phyloP scores from a whole-genome alignment of 2,113 vertebrate genomes.

The Myrmecophaga tridactyla region DNA sequence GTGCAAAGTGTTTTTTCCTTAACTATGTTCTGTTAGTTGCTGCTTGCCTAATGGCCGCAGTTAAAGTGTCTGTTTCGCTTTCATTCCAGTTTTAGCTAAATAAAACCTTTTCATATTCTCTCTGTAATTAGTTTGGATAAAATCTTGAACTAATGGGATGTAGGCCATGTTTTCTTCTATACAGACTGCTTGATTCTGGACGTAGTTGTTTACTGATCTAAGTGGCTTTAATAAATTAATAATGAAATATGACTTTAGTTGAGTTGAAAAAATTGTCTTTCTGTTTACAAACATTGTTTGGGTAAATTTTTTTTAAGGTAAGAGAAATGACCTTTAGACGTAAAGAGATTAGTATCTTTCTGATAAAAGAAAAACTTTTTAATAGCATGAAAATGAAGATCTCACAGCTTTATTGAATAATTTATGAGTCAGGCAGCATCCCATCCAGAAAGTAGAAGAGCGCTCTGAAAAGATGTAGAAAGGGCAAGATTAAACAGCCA shows the following conservation, averaged over 20 bases:
- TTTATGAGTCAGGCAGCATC: no score
- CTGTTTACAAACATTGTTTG: not conserved
- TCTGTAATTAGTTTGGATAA: not conserved
- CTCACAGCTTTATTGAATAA: no score
- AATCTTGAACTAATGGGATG: not conserved
- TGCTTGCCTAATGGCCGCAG: not conserved
- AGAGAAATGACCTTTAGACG: not conserved
- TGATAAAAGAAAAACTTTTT: no score
- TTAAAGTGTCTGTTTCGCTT: not conserved
- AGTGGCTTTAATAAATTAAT: not conserved
- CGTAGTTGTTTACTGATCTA: not conserved
- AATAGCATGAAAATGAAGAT: no score
- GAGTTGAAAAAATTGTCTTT: not conserved
- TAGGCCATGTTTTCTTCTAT: not conserved
- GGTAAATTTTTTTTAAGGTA: not conserved
- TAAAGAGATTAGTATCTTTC: not conserved
- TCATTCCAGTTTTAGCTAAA: not conserved
- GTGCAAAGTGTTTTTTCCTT: not conserved
- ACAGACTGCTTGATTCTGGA: not conserved
- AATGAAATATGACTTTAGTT: no score
- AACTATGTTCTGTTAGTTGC: not conserved
- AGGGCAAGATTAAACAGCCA: no score
- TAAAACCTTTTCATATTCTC: not conserved
- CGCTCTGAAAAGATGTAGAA: no score
- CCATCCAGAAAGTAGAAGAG: no score